A percentile compares a stretch with the other conserved stretches of the same genome.
These are phyloP conservation scores for Athalia cordata DNA, from an alignment of 2,888 invertebrate genomes.

Conservation along the genomic window DNA sequence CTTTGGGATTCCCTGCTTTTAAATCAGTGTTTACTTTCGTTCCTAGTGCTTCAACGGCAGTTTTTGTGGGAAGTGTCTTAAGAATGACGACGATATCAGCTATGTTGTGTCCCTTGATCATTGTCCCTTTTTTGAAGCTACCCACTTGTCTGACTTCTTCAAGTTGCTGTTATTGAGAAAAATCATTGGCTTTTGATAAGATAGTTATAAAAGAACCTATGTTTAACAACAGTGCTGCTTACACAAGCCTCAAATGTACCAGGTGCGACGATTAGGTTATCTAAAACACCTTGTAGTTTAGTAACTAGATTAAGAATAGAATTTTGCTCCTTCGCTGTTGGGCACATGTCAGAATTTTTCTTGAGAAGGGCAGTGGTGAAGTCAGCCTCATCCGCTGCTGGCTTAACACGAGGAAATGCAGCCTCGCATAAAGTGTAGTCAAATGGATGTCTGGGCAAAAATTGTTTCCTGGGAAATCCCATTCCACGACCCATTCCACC, in stretches of 20 bases:
- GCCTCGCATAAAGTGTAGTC: conserved; percentile 92
- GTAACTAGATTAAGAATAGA: conserved; percentile 95
- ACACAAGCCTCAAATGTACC: conserved; percentile 97
- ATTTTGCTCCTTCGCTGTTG: conserved; percentile 92
- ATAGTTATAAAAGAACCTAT: neutral
- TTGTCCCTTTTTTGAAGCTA: conserved; percentile 98
- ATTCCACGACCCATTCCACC: conserved; percentile 81
- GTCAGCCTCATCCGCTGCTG: conserved; percentile 88
- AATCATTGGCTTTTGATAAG: conserved; percentile 23
- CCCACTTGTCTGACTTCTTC: conserved; percentile 98
- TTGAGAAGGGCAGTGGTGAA: conserved; percentile 94
- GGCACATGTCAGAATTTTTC: conserved; percentile 93
- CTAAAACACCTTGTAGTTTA: conserved; percentile 95
- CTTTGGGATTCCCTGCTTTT: conserved; percentile 82
- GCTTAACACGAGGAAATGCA: conserved; percentile 89
- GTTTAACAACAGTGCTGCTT: conserved; percentile 74
- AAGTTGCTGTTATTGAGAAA: conserved; percentile 79
- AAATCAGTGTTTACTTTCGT: conserved; percentile 91
- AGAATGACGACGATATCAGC: conserved; percentile 98
- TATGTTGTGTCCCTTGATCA: conserved; percentile 95
- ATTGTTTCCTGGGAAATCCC: conserved; percentile 80
- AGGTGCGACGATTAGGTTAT: conserved; percentile 95
- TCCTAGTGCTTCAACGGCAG: conserved; percentile 94
- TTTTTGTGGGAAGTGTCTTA: conserved; percentile 96
- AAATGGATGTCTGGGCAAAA: conserved; percentile 87